Conservation (phyloP, 2,888 invertebrate species). For the Aleiodes leptofemur region DNA sequence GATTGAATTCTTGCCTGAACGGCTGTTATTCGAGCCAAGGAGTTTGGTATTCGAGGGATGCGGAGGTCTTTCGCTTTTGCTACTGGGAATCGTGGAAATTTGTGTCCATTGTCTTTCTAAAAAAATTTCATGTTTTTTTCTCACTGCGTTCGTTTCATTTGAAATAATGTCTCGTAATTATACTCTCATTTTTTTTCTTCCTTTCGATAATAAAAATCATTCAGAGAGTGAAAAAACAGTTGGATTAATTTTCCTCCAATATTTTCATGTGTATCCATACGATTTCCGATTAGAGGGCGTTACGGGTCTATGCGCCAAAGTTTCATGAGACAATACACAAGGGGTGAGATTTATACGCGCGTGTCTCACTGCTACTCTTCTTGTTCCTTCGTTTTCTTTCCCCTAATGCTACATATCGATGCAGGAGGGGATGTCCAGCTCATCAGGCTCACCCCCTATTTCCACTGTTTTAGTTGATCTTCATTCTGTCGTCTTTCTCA, state of each 20-base stretch:
- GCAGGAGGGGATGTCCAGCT: constrained; percentile 58
- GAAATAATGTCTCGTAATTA: constrained; percentile 4
- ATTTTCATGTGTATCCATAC: constrained; percentile 34
- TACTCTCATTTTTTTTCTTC: neutral
- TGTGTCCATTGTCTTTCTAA: constrained; percentile 22
- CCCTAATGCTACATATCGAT: constrained; percentile 47
- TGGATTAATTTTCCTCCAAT: neutral
- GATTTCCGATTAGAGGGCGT: constrained; percentile 60
- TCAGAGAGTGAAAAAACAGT: neutral
- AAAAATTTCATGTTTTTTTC: neutral
- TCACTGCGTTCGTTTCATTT: neutral
- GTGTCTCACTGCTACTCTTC: constrained; percentile 31
- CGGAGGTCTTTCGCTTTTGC: constrained; percentile 34
- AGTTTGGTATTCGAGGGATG: constrained; percentile 46
- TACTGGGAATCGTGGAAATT: constrained; percentile 32
- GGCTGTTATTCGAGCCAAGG: constrained; percentile 29
- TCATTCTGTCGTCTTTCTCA: constrained; percentile 27
- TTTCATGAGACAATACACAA: constrained; percentile 66
- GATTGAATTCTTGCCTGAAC: constrained; percentile 45
- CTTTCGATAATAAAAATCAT: neutral
- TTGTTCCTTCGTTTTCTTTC: constrained; percentile 53
- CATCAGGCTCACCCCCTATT: constrained; percentile 55
- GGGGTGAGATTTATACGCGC: constrained; percentile 66
- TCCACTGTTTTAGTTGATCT: constrained; percentile 31
- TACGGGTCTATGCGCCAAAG: constrained; percentile 67